These are phyloP conservation scores for Mareca penelope DNA, from an alignment of 2,797 vertebrate genomes.

Conservation along the genomic window DNA sequence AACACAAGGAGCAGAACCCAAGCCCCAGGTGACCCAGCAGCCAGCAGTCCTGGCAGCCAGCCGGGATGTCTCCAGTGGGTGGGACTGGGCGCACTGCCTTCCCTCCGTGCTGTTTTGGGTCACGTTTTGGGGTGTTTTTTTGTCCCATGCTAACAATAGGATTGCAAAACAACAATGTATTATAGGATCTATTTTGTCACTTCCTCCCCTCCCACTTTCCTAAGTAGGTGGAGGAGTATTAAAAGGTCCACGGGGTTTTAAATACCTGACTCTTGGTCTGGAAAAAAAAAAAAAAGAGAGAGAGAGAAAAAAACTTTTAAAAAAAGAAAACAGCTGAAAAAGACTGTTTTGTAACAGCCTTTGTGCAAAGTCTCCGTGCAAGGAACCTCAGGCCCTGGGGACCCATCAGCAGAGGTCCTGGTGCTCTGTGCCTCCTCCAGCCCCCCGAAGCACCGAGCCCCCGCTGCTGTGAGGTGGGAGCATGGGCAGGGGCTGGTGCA, in stretches of 20 bases:
- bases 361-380: not conserved
- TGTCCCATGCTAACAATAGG: not conserved
- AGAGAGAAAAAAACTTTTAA: not conserved
- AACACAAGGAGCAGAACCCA: not conserved
- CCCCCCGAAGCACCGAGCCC: not conserved
- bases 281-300: not conserved
- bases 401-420: not conserved
- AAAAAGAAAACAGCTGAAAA: not conserved
- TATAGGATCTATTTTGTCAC: not conserved
- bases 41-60: not conserved
- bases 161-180: not conserved
- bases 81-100: not conserved
- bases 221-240: not conserved
- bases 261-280: not conserved
- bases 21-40: not conserved
- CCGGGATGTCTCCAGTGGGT: not conserved
- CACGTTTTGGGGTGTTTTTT: not conserved
- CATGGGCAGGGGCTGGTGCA: not conserved
- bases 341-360: not conserved
- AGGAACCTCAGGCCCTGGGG: not conserved
- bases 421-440: not conserved
- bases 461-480: rapidly evolving
- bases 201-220: conserved; percentile 23
- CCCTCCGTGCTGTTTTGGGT: not conserved
- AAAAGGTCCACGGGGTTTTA: not conserved